phyloP scores from a whole-genome alignment of 2,888 invertebrate species.

The Beris chalybata region DNA sequence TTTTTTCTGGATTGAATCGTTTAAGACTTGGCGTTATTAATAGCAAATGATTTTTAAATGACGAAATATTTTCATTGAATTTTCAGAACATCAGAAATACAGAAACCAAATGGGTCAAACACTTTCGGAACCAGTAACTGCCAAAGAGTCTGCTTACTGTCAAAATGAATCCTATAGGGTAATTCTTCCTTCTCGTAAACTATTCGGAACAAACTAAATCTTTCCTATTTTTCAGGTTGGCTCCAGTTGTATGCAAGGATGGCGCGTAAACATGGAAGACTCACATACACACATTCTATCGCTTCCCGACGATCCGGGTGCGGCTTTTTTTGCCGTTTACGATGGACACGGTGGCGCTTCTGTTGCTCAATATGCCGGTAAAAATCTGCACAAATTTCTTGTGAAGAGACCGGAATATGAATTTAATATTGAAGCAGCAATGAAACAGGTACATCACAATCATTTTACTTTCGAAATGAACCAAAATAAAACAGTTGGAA shows the following conservation, averaged over 20 bases:
- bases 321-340: conserved; percentile 95
- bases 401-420: conserved; percentile 80
- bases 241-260: conserved; percentile 99
- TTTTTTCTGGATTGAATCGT: no score
- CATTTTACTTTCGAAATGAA: neutral
- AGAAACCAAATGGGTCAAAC: conserved; percentile 86
- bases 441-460: conserved; percentile 68
- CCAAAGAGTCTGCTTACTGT: conserved; percentile 80
- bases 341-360: conserved; percentile 74
- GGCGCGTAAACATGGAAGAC: conserved; percentile 99
- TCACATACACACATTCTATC: conserved; percentile 95
- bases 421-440: conserved; percentile 74
- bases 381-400: conserved; percentile 91
- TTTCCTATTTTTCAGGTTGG: conserved; percentile 64
- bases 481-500: neutral
- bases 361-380: conserved; percentile 93
- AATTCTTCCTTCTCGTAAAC: conserved; percentile 10
- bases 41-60: no score
- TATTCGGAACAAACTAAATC: neutral
- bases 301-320: conserved; percentile 87
- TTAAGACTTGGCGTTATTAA: no score
- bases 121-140: conserved; percentile 93
- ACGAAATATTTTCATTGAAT: neutral
- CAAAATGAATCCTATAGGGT: conserved; percentile 66
- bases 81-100: neutral